Conservation (phyloP, 2,113 vertebrate genomes). For the Accipiter virgatus region DNA sequence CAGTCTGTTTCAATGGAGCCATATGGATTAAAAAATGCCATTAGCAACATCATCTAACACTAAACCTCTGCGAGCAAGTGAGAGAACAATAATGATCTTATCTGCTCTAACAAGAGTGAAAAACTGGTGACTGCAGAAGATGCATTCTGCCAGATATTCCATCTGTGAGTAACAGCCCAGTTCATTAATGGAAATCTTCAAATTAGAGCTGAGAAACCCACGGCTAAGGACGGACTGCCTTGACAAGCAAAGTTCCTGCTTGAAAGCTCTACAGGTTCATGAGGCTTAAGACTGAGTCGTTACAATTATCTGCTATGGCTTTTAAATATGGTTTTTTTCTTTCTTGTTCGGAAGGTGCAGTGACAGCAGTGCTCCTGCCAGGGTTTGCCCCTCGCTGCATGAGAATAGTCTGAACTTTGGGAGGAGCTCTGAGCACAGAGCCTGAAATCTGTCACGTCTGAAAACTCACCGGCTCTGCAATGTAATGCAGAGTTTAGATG, state of each 20-base stretch:
- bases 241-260: not conserved
- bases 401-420: not conserved
- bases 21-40: conserved; percentile 6
- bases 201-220: not conserved
- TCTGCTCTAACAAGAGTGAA: conserved; percentile 24
- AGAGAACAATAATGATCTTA: conserved; percentile 15
- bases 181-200: conserved; percentile 45
- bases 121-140: not conserved
- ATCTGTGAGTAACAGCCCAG: conserved; percentile 35
- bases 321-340: not conserved
- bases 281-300: not conserved
- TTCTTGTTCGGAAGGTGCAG: not conserved
- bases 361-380: not conserved
- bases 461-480: not conserved
- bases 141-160: not conserved
- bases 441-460: not conserved
- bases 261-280: not conserved
- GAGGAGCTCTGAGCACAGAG: not conserved
- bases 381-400: not conserved
- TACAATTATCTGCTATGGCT: not conserved
- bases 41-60: conserved; percentile 9
- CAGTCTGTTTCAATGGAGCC: not conserved
- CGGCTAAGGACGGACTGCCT: not conserved
- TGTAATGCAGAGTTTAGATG: not conserved
- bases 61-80: not conserved